phyloP scores from a whole-genome alignment of 2,113 vertebrate species.

The Picathartes gymnocephalus region DNA sequence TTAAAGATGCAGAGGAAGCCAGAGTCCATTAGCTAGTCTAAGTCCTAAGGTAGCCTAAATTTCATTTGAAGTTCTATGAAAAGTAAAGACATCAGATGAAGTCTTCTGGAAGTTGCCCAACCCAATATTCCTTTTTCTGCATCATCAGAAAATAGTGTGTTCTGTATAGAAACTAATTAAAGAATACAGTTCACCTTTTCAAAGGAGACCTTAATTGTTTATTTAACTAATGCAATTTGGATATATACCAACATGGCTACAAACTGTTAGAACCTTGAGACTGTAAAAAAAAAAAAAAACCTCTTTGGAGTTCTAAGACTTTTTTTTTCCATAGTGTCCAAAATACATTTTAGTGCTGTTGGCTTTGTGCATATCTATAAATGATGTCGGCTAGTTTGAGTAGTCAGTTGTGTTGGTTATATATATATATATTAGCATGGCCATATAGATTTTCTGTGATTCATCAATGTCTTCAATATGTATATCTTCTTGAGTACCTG shows the following conservation, averaged over 20 bases:
- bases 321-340: background rate
- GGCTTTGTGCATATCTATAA: background rate
- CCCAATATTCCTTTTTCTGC: background rate
- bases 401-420: background rate
- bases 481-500: background rate
- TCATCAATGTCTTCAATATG: background rate
- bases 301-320: background rate
- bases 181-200: background rate
- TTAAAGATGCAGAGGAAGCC: background rate
- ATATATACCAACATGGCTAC: background rate
- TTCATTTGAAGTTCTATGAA: background rate
- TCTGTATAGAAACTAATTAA: background rate
- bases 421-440: background rate
- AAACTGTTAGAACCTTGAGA: background rate
- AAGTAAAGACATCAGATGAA: background rate
- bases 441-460: background rate
- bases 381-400: background rate
- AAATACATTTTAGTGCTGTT: background rate
- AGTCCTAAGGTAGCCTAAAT: background rate
- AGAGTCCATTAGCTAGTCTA: background rate
- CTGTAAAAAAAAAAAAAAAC: background rate
- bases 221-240: background rate
- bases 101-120: background rate
- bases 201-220: background rate
- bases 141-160: background rate